Percentiles rank a stretch among this genome's conserved stretches.
phyloP scores from a whole-genome alignment of 1,140 invertebrate species.

The Drosophila suzukii region DNA sequence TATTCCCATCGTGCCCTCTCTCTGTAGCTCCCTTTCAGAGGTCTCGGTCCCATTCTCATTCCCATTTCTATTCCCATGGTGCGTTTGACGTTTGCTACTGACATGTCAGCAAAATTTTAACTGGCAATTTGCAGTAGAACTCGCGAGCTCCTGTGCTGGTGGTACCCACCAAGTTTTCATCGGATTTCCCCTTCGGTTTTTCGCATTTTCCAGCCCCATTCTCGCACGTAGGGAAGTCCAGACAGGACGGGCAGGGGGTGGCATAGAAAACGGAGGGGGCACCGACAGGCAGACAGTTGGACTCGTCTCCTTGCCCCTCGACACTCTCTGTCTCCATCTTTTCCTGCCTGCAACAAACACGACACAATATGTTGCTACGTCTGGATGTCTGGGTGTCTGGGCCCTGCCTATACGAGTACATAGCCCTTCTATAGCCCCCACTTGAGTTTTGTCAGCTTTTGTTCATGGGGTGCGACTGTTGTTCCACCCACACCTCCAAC shows the following conservation, averaged over 20 bases:
- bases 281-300: constrained; percentile 20
- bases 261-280: background rate
- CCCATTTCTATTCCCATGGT: constrained; percentile 23
- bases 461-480: constrained; percentile 19
- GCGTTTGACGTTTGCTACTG: constrained; percentile 66
- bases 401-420: constrained; percentile 25
- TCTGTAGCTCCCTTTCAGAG: background rate
- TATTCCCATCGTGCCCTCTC: background rate
- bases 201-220: constrained; percentile 11
- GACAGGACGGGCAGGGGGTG: constrained; percentile 5
- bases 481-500: background rate
- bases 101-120: constrained; percentile 78
- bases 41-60: no score
- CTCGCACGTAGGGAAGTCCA: constrained; percentile 29
- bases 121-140: constrained; percentile 74
- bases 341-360: constrained; percentile 36
- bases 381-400: constrained; percentile 31
- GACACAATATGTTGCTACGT: constrained; percentile 78
- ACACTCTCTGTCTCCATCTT: constrained; percentile 38
- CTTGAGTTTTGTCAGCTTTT: constrained; percentile 53
- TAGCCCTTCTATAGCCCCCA: constrained; percentile 22
- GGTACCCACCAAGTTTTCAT: background rate
- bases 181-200: background rate
- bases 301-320: constrained; percentile 14
- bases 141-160: constrained; percentile 38